Evolutionary conservation across 1,140 invertebrate genomes (phyloP).

Genomic region (Musca domestica): DNA sequence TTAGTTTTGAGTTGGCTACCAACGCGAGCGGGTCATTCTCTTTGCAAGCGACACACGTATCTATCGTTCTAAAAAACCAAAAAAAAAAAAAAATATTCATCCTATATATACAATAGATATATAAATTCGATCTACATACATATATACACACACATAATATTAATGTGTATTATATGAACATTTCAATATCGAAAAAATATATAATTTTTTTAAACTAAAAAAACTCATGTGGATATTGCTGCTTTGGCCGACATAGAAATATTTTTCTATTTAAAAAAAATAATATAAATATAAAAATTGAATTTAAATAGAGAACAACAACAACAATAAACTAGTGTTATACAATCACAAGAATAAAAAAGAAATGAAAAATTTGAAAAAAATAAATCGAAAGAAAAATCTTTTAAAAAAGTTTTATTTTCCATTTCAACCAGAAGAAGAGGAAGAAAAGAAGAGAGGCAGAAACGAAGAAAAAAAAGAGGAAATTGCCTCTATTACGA

Average conservation of each 20-base stretch:
- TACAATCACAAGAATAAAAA: conserved; percentile 37
- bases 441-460: neutral
- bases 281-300: neutral
- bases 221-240: neutral
- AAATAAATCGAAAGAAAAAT: conserved; percentile 19
- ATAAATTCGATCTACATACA: conserved; percentile 24
- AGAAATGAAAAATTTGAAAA: conserved; percentile 33
- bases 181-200: conserved; percentile 17
- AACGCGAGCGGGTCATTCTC: conserved; percentile 56
- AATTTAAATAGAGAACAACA: neutral
- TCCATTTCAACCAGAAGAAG: neutral
- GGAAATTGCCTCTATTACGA: conserved; percentile 13
- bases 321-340: conserved; percentile 26
- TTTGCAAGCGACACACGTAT: conserved; percentile 52
- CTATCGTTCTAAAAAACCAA: conserved; percentile 29
- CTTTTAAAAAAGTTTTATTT: conserved; percentile 8
- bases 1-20: conserved; percentile 56
- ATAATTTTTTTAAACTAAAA: neutral
- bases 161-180: neutral
- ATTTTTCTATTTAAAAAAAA: neutral
- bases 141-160: neutral
- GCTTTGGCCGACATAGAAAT: neutral
- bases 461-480: neutral
- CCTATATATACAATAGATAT: conserved; percentile 29
- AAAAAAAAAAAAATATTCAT: conserved; percentile 37